A percentile compares a stretch with the other conserved stretches of the same genome.
These are phyloP conservation scores for Netelia fuscicornis DNA, from an alignment of 2,888 invertebrate species.

Conservation along the genomic window DNA sequence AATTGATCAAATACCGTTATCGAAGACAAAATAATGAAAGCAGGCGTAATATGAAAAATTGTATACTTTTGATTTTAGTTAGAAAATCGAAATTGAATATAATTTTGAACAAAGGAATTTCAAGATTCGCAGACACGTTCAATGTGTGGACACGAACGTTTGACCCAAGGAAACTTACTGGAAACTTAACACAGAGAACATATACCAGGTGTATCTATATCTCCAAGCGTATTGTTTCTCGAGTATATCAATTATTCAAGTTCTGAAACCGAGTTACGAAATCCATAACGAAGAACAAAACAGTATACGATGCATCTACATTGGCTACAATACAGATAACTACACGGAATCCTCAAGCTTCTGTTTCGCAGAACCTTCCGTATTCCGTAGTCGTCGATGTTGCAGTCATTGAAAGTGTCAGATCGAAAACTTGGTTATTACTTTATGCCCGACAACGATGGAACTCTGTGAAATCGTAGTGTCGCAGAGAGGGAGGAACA, in stretches of 20 bases:
- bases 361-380: background rate
- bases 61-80: background rate
- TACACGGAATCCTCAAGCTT: too few species aligned
- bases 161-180: too few species aligned
- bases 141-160: background rate
- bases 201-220: too few species aligned
- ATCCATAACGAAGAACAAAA: too few species aligned
- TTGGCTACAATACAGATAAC: background rate
- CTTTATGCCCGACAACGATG: background rate
- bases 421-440: slow-evolving; percentile 40
- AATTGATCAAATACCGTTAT: background rate
- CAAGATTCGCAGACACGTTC: background rate
- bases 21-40: background rate
- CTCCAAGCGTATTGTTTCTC: too few species aligned
- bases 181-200: too few species aligned
- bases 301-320: too few species aligned
- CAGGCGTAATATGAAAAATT: background rate
- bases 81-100: background rate
- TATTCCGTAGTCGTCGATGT: background rate
- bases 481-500: background rate
- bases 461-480: background rate
- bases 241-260: too few species aligned
- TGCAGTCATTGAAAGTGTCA: background rate
- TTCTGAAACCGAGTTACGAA: too few species aligned
- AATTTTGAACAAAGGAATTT: background rate